A percentile compares a stretch with the other conserved stretches of the same genome.
Evolutionary conservation across 2,113 vertebrate genomes (phyloP).

Genomic region (Brienomyrus longianalis): DNA sequence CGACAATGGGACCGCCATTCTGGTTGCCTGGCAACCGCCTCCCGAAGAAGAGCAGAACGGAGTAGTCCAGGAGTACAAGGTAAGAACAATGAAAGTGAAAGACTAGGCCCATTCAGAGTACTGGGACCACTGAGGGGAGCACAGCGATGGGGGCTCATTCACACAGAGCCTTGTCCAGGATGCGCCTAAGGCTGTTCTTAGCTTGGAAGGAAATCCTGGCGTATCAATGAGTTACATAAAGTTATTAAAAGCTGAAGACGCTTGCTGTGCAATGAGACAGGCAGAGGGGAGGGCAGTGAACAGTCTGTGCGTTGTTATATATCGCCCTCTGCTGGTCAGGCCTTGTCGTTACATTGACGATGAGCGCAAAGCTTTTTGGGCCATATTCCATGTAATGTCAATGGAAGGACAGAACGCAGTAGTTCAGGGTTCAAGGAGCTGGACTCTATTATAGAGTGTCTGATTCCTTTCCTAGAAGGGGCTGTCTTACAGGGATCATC

Average conservation of each 20-base stretch:
- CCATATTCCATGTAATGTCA: neutral
- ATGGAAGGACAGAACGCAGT: neutral
- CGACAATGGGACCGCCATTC: conserved; percentile 83
- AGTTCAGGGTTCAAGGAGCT: neutral
- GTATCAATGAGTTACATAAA: conserved; percentile 2
- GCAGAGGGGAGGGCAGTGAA: neutral
- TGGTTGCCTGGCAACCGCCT: conserved; percentile 92
- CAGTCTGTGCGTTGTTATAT: neutral
- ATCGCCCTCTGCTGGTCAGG: neutral
- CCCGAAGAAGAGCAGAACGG: conserved; percentile 89
- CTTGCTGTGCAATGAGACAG: neutral
- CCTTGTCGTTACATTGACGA: neutral
- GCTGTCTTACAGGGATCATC: neutral
- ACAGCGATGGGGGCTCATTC: neutral
- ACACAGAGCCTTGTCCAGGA: neutral
- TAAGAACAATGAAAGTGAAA: conserved; percentile 44
- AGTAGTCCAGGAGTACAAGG: conserved; percentile 95
- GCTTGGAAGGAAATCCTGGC: neutral
- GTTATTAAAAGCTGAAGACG: neutral
- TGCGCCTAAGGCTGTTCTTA: neutral
- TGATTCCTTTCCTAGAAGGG: neutral
- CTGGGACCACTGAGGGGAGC: neutral
- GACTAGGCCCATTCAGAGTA: neutral
- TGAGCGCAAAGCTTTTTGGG: neutral
- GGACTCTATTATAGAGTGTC: neutral